Base-by-base conservation (phyloP, 2,113 vertebrate genomes). In the Oryzias javanicus region DNA sequence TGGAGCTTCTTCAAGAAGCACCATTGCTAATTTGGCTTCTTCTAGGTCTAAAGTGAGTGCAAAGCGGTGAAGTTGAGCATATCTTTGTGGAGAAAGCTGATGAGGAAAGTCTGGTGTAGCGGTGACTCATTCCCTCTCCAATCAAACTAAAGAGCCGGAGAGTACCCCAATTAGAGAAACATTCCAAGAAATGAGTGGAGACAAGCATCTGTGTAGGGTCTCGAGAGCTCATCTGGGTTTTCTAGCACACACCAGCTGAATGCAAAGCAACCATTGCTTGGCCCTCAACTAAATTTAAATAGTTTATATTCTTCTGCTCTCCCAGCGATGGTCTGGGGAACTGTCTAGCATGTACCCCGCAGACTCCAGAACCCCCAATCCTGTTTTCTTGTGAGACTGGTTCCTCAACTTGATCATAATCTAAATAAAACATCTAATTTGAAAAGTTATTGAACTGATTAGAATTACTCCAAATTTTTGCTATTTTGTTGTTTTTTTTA, bases 71-170 rank as follows among this genome's bases (percentile, higher is more conserved):
- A 53, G 50, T 13, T n/a, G 64, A 17, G 24, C 57, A 45, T 42
- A 59, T 62, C 49, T 64, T 72, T n/a, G 40, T 59, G 40, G 67
- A 66, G 50, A 68, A 57, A 52, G 74, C 67, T 80, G 85, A 87
- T 83, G 70, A 56, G 55, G 51, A 41, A 45, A 42, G 65, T 72
- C 54, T 79, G 59, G 44, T 64, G 53, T 44, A 74, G 74, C 57
- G 29, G 67, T 35, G 29, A 66, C 69, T 78, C 58, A 64, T 46
- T 75, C 17, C 40, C 64, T 67, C 67, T 75, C 55, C 51, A 84
- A 86, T 86, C 80, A 86, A 70, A 65, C 62, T n/a, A 8, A 69
- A 82, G 77, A 64, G 58, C 48, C 3, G 35, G n/a, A 61, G 60
- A 58, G 50, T 45, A 18, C 62, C 57, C 44, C 63, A 86, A 84